Evolutionary conservation across 2,888 invertebrate species (phyloP), one percentile per base, ranked within the genome.

Genomic region (Scaptomyza reducta): DNA sequence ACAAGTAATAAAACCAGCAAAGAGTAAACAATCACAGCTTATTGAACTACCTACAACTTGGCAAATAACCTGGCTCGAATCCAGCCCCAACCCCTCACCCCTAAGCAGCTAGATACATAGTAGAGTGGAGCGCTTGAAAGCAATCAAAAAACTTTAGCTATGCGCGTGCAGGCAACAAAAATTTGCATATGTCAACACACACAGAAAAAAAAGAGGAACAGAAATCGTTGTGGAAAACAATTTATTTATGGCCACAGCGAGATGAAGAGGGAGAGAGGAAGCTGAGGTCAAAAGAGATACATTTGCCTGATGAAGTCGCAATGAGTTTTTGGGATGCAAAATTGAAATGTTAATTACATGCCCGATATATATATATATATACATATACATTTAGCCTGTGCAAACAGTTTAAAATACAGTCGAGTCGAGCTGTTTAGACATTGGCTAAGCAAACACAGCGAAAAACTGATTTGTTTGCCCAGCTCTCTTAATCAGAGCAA

Each of bases 401-500:
- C 70, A 87, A 82, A 84, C 84, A 84, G 80, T 84, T 87, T 84
- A 84, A 83, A 87, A 83, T 83, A 79, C 83, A 79, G 82, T 87
- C 56, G 77, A 70, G 70, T 40, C 56, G 46, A 50, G 68, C 60
- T 87, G 85, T 87, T 79, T 85, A 87, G 83, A 83, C 78, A 86
- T 83, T 70, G 77, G 87, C 66, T 79, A 85, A 87, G 71, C 64
- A 85, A 83, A 87, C 74, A 72, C 67, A 38, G 50, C 35, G 62
- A 67, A 40, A 57, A 40, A 57, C 57, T 68, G 84, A 84, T 84
- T 84, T 86, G 88, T 84, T 75, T 84, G 82, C 88, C 56, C 59
- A 87, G 83, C 84, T 79, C 84, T 79, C 88, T 84, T 84, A 87
- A 84, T 84, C 84, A 87, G 70, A 61, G 49, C 60, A 65, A 16